A percentile compares a stretch with the other conserved stretches of the same genome.
Evolutionary conservation across 2,797 vertebrate species (phyloP).

Genomic region (Astyanax mexicanus): DNA sequence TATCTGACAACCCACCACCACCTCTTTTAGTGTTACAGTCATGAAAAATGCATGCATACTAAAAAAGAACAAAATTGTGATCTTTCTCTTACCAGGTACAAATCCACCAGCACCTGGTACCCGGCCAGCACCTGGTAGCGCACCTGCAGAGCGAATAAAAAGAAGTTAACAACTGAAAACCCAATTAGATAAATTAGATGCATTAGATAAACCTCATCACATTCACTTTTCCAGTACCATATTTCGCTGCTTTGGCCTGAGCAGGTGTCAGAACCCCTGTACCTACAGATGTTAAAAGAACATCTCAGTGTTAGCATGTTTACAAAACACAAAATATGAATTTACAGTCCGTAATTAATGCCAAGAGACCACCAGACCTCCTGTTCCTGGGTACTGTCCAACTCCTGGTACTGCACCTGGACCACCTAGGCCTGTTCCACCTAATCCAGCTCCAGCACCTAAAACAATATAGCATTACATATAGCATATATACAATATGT

Average conservation of each 20-base stretch:
- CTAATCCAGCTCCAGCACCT: slow-evolving; percentile 38
- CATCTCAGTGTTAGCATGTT: neutral
- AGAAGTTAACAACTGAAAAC: neutral
- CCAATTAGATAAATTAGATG: neutral
- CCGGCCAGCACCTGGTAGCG: neutral
- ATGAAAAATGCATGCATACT: neutral
- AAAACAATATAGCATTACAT: too few relatives aligned
- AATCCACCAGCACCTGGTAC: slow-evolving; percentile 45
- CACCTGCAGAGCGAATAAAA: slow-evolving; percentile 12
- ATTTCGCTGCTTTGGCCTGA: slow-evolving; percentile 59
- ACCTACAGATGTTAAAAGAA: neutral
- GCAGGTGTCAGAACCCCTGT: slow-evolving; percentile 43
- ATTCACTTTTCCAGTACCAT: slow-evolving; percentile 46
- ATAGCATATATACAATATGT: neutral
- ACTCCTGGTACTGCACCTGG: slow-evolving; percentile 33
- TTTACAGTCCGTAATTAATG: too few relatives aligned
- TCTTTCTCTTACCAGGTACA: slow-evolving; percentile 31
- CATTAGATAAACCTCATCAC: too few relatives aligned
- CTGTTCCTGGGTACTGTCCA: slow-evolving; percentile 38
- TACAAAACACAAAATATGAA: too few relatives aligned
- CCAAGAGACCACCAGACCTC: too few relatives aligned
- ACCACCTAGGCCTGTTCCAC: slow-evolving; percentile 24
- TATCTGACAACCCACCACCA: too few relatives aligned
- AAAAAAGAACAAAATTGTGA: neutral
- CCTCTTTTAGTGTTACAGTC: too few relatives aligned